Base-by-base conservation (phyloP, 2,113 vertebrate genomes). In the Rallus limicola region DNA sequence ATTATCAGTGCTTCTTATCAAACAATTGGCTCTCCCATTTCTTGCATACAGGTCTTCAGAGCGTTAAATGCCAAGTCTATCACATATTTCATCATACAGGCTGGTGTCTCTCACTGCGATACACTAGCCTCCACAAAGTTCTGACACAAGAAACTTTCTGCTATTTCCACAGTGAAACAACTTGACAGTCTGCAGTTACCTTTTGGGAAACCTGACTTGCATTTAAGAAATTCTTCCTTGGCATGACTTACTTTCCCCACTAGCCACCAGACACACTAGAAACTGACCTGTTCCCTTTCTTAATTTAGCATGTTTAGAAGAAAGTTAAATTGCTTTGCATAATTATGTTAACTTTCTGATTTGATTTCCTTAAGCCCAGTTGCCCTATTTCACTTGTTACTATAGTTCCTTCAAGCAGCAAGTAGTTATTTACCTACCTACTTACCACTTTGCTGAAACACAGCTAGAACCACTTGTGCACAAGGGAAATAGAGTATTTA, bases 401-500 rank as follows among this genome's bases (percentile, higher is more conserved):
- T 88, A 13, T 8, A 89, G 44, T 77, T 82, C n/a, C 59, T 76
- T 64, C 58, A 83, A 90, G 36, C 15, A 93, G 46, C n/a, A 88
- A 70, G 24, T 62, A 91, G 34, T 20, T 79, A 71, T 86, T 68
- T 83, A 84, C 38, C 52, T 76, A 91, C 44, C 29, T 67, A 91
- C 52, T 68, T 81, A 90, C 53, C 50, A 42, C 38, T 58, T 80
- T 1, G 29, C 91, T 88, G 83, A 91, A 68, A 74, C 53, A 83
- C 79, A 82, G 40, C 64, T 91, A 91, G 33, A 88, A 79, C 31
- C 18, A 53, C 40, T 82, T 85, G 59, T 16, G 31, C 80, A 86
- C 63, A 72, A 78, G 59, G 36, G 52, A 87, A 95, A 93, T 15
- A 86, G 59, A 92, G 24, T 86, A 96, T 79, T 70, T 95, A 93